Evolutionary conservation across 1,140 invertebrate species (phyloP).

Genomic region (Leptonema lineaticorne): DNA sequence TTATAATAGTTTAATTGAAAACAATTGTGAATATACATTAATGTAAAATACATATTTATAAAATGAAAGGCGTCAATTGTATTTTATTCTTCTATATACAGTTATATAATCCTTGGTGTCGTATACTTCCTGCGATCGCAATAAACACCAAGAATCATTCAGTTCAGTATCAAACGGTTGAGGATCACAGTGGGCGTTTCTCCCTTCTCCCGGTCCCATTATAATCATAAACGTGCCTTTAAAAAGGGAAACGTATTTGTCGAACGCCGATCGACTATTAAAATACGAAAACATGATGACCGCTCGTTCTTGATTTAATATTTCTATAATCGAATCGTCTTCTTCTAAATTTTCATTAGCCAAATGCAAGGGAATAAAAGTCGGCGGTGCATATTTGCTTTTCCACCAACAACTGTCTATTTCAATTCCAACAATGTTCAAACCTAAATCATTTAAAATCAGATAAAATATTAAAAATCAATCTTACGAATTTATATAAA

Average conservation of each 20-base stretch:
- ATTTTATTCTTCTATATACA: constrained; percentile 45
- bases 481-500: no score
- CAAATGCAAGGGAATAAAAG: constrained; percentile 51
- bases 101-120: constrained; percentile 50
- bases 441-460: constrained; percentile 5
- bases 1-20: no score
- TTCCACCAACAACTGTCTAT: constrained; percentile 56
- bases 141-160: constrained; percentile 47
- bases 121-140: constrained; percentile 49
- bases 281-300: constrained; percentile 77
- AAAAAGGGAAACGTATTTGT: constrained; percentile 64
- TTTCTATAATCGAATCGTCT: constrained; percentile 41
- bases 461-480: not conserved
- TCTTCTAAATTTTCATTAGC: constrained; percentile 46
- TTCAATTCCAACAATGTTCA: constrained; percentile 45
- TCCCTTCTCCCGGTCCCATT: constrained; percentile 66
- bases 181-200: constrained; percentile 67
- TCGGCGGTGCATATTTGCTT: constrained; percentile 53
- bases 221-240: constrained; percentile 64
- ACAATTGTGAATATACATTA: no score
- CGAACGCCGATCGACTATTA: constrained; percentile 67
- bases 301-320: constrained; percentile 47
- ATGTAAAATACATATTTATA: no score
- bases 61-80: not conserved
- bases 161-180: constrained; percentile 61